These are phyloP conservation scores for Monomorium pharaonis DNA, from an alignment of 1,140 invertebrate genomes.

Conservation along the genomic window DNA sequence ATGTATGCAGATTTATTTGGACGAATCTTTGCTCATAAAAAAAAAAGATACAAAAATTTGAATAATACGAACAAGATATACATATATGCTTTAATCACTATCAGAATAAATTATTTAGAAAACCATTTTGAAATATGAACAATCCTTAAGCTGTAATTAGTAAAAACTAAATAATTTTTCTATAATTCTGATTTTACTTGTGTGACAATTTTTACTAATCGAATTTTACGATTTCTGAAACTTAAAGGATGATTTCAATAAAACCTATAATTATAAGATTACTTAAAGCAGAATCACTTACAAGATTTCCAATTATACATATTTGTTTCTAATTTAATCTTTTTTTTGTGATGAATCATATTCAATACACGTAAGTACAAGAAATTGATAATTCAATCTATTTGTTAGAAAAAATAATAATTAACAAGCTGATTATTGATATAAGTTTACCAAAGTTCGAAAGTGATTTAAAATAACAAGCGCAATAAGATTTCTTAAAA, in stretches of 20 bases:
- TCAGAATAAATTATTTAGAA: background rate
- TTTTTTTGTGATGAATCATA: background rate
- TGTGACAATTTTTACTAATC: background rate
- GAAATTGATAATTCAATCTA: background rate
- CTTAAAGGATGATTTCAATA: background rate
- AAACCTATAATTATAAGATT: no score
- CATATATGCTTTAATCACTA: background rate
- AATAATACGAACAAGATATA: background rate
- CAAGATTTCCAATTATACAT: background rate
- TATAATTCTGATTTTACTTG: background rate
- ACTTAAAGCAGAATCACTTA: no score
- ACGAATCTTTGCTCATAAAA: background rate
- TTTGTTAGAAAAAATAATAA: background rate
- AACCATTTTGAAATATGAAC: background rate
- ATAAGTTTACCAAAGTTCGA: background rate
- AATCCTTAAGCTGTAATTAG: background rate
- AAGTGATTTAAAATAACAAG: background rate
- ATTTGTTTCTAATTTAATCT: constrained; percentile 2
- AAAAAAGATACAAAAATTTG: background rate
- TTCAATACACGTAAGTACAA: no score
- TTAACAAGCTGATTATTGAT: background rate
- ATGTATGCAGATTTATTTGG: background rate
- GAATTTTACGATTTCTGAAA: background rate
- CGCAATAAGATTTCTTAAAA: background rate
- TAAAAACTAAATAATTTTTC: background rate